Percentiles rank a stretch among this genome's conserved stretches.
Conservation (phyloP, 2,888 invertebrate genomes). For the Archips crataeganus region DNA sequence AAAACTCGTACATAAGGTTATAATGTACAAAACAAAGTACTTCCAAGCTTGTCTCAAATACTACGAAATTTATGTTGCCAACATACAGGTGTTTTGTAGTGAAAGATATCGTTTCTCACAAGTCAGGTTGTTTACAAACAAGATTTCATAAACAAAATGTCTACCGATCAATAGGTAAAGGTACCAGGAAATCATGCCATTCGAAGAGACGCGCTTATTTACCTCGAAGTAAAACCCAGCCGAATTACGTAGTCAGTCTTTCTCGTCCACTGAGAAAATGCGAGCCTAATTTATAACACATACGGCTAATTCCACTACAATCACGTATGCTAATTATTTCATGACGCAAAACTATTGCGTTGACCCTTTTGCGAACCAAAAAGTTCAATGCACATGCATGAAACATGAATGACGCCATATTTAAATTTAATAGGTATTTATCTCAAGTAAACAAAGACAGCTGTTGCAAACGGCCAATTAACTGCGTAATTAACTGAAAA, state of each 20-base stretch:
- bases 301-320: conserved; percentile 50
- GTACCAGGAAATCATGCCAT: conserved; percentile 61
- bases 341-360: conserved; percentile 57
- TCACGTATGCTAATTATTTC: conserved; percentile 50
- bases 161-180: conserved; percentile 56
- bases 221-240: conserved; percentile 58
- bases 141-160: conserved; percentile 51
- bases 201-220: conserved; percentile 48
- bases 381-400: conserved; percentile 56
- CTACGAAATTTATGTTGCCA: neutral
- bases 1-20: neutral
- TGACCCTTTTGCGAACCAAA: conserved; percentile 47
- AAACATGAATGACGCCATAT: conserved; percentile 42
- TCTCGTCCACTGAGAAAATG: conserved; percentile 25
- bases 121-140: conserved; percentile 54
- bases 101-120: conserved; percentile 4
- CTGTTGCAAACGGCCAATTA: conserved; percentile 46
- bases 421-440: conserved; percentile 12
- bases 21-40: neutral
- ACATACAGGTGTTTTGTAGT: neutral
- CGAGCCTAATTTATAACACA: conserved; percentile 43
- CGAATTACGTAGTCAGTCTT: conserved; percentile 49
- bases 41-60: neutral
- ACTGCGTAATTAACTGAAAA: conserved; percentile 54
- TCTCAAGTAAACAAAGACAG: conserved; percentile 55